A percentile compares a stretch with the other conserved stretches of the same genome.
Conservation (phyloP, 2,113 vertebrate genomes). For the Cyanoramphus novaezelandiae region DNA sequence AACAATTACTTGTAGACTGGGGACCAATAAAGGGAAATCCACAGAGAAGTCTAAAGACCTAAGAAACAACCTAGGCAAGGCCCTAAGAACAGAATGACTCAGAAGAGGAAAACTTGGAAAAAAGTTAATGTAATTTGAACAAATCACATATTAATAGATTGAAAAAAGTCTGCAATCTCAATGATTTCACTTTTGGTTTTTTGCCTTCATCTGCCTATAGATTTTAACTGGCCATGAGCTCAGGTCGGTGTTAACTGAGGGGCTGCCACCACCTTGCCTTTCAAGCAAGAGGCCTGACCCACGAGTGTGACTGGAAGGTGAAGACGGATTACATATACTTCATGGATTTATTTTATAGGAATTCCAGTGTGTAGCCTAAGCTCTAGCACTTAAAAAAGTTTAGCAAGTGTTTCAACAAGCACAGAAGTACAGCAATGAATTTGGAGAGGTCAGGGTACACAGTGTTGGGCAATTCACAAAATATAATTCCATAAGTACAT, state of each 20-base stretch:
- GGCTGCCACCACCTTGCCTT: neutral
- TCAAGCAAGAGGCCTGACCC: accelerated
- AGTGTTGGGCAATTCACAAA: neutral
- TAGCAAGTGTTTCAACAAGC: neutral
- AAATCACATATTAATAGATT: neutral
- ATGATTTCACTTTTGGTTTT: accelerated
- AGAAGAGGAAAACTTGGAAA: neutral
- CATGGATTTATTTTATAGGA: neutral
- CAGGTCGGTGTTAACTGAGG: neutral
- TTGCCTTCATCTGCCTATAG: accelerated
- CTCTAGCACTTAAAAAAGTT: neutral
- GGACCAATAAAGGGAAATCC: neutral
- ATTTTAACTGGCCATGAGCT: accelerated
- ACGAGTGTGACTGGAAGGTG: neutral
- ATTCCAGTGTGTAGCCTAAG: neutral
- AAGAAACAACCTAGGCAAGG: neutral
- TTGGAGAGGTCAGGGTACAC: neutral
- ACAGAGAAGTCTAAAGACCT: neutral
- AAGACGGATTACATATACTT: neutral
- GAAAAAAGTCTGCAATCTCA: neutral
- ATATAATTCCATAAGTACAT: neutral
- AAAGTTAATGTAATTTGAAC: neutral
- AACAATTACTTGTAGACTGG: neutral
- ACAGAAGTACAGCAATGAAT: neutral
- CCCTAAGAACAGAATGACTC: neutral